Percentiles rank a stretch among this genome's conserved stretches.
phyloP scores from a whole-genome alignment of 2,797 vertebrate genomes.

The Capromys pilorides region DNA sequence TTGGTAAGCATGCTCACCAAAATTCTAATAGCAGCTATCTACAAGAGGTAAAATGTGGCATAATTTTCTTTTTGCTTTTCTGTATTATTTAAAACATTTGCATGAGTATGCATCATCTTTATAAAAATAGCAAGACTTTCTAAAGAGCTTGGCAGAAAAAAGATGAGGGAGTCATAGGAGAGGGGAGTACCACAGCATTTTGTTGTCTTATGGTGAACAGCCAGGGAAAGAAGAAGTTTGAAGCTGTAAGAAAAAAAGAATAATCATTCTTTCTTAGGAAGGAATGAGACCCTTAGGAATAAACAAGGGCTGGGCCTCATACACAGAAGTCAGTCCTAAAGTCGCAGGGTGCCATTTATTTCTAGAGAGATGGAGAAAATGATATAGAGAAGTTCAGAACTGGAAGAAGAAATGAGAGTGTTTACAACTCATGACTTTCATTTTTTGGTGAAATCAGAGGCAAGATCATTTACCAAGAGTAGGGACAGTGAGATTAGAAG shows the following conservation, averaged over 20 bases:
- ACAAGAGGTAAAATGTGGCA: neutral
- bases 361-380: neutral
- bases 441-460: slow-evolving; percentile 42
- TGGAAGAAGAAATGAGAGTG: neutral
- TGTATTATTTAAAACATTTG: slow-evolving; percentile 70
- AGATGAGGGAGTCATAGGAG: slow-evolving; percentile 58
- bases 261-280: neutral
- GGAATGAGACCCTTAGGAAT: neutral
- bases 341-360: neutral
- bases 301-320: neutral
- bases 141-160: slow-evolving; percentile 60
- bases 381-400: neutral
- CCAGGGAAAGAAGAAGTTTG: neutral
- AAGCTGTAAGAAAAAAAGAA: neutral
- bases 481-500: neutral
- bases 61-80: slow-evolving; percentile 60
- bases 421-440: neutral
- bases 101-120: slow-evolving; percentile 53
- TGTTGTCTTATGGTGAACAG: slow-evolving; percentile 42
- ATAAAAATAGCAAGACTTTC: slow-evolving; percentile 73
- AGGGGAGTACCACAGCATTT: slow-evolving; percentile 41
- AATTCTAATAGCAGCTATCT: neutral
- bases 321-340: slow-evolving; percentile 10
- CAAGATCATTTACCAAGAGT: neutral
- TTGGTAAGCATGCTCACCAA: neutral